Percentiles rank a stretch among this genome's conserved stretches.
Conservation (phyloP, 2,113 vertebrate genomes). For the Nematolebias whitei region DNA sequence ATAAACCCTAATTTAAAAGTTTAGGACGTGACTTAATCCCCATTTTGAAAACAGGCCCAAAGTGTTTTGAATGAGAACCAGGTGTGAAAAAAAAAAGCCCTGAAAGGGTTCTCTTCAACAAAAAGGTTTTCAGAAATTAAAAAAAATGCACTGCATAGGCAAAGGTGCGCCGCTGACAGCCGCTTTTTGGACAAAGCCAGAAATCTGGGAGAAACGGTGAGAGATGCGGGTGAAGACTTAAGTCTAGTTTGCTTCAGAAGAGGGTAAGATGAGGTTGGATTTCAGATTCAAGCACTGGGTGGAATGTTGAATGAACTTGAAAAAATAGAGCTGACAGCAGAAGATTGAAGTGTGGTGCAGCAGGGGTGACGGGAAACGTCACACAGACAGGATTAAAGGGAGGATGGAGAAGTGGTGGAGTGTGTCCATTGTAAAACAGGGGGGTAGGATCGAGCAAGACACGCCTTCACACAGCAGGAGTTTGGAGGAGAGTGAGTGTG, state of each 20-base stretch:
- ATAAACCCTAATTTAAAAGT: neutral
- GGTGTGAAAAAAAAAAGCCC: conserved; percentile 32
- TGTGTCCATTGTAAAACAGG: conserved; percentile 34
- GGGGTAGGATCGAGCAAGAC: conserved; percentile 15
- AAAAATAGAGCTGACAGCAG: conserved; percentile 40
- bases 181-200: conserved; percentile 50
- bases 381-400: conserved; percentile 15
- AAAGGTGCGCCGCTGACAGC: conserved; percentile 54
- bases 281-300: conserved; percentile 57
- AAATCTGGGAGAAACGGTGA: conserved; percentile 16
- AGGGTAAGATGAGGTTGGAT: conserved; percentile 23
- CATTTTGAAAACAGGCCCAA: conserved; percentile 23
- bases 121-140: conserved; percentile 46
- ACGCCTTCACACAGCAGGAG: conserved; percentile 47
- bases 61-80: conserved; percentile 22
- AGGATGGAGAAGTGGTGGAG: neutral
- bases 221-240: conserved; percentile 15
- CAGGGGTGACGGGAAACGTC: conserved; percentile 37
- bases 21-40: conserved; percentile 17
- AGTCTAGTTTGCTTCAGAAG: conserved; percentile 51
- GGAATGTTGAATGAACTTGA: conserved; percentile 61
- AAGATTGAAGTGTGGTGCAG: conserved; percentile 61
- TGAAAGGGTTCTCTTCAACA: conserved; percentile 40
- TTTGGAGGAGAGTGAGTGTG: conserved; percentile 25
- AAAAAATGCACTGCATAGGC: conserved; percentile 74